Evolutionary conservation across 2,888 invertebrate species (phyloP), one percentile per base, ranked within the genome.

Genomic region (Harpalus rufipes): DNA sequence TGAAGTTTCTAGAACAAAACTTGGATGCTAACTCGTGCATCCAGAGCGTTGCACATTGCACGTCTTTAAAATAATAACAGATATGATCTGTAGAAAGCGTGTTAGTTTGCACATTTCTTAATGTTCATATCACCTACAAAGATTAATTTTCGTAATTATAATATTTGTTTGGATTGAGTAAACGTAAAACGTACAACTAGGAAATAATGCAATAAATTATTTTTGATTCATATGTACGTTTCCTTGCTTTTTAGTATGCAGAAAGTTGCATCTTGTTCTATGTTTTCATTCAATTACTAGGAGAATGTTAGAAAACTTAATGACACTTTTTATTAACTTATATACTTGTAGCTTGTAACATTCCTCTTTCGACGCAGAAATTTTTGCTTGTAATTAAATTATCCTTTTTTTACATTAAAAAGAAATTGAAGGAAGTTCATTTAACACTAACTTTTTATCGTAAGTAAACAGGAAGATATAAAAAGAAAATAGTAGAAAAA

Each of bases 1-100:
- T 6, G 18, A 58, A 68, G 14, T 81, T 68, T 58, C 25, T 81
- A 51, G 81, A 51, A 81, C 81, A 21, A 51, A 81, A 72, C 81
- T 72, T 72, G 81, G 51, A 81, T 81, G 56, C 32, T 58, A 68
- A 81, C n/a, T 68, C 68, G 81, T 61, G 61, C 81, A 81, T 81
- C 78, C 58, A 78, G 32, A 78, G 56, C n/a, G 2, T 61, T 80
- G 61, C 44, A 5, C 32, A 25, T 78, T 78, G 32, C 58, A 56
- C 56, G 39, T 72, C 32, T 72, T 72, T n/a, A 78, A 78, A 78
- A 78, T 78, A 78, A 78, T 58, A 58, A 78, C 78, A 56, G 25
- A 61, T 41, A 61, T 78, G 14, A 80, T 59, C 59, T 56, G 59
- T 80, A 80, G 80, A 80, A 80, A 80, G 80, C 80, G 80, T 80